phyloP scores from a whole-genome alignment of 2,797 vertebrate genomes.

The Sebastes nivosus region DNA sequence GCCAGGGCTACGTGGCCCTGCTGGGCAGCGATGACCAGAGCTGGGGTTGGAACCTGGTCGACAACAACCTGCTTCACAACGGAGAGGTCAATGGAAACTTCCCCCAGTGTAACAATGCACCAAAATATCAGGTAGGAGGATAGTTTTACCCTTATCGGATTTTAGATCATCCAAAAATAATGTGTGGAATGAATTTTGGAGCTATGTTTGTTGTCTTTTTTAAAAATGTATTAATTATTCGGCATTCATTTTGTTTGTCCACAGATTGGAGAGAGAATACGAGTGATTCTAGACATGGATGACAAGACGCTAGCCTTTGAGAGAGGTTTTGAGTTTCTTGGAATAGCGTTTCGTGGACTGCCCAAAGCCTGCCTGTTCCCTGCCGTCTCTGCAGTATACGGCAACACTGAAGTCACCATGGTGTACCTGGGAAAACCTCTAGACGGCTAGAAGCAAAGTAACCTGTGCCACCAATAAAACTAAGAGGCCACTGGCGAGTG shows the following conservation, averaged over 20 bases:
- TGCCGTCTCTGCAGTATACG: conserved; percentile 97
- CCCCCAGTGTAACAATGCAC: conserved; percentile 98
- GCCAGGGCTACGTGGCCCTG: conserved; percentile 98
- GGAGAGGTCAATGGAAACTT: conserved; percentile 99
- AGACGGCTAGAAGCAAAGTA: conserved; percentile 85
- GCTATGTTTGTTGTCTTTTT: background rate
- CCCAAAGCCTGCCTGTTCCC: conserved; percentile 97
- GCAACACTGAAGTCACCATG: conserved; percentile 99
- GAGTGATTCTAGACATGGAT: conserved; percentile 99
- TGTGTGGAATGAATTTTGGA: background rate
- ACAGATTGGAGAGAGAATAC: conserved; percentile 99
- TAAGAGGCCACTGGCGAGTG: background rate
- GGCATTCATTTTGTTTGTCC: conserved; percentile 8
- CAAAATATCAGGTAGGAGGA: conserved; percentile 94
- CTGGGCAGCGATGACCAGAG: conserved; percentile 98
- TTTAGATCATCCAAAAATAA: background rate
- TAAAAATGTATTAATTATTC: background rate
- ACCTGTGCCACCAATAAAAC: conserved; percentile 20
- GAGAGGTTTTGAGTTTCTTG: conserved; percentile 97
- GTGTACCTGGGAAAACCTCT: conserved; percentile 98
- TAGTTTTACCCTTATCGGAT: background rate
- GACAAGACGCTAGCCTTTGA: conserved; percentile 99
- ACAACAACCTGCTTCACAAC: conserved; percentile 98
- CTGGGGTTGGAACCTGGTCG: conserved; percentile 99
- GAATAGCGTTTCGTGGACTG: conserved; percentile 96